phyloP scores from a whole-genome alignment of 1,140 invertebrate species.

The Pseudomyrmex pallidus region DNA sequence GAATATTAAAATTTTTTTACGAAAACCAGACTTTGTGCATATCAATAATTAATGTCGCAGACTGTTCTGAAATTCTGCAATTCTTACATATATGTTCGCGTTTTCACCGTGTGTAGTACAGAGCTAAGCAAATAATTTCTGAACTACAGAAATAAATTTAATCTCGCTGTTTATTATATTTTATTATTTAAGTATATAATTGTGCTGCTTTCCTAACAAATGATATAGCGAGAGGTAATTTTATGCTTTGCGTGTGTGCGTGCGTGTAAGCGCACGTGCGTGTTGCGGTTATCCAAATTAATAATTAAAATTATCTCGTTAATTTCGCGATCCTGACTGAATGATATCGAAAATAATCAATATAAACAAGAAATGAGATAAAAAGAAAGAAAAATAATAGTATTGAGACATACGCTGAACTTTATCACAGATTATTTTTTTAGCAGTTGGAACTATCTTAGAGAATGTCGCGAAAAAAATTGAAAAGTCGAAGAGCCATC shows the following conservation, averaged over 20 bases:
- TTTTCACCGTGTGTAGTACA: not conserved
- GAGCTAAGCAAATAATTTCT: conserved; percentile 25
- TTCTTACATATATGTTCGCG: not conserved
- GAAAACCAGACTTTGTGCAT: not conserved
- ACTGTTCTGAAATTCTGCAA: not conserved
- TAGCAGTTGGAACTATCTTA: no score
- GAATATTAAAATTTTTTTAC: not conserved
- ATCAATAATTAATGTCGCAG: not conserved
- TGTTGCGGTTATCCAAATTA: conserved; percentile 44
- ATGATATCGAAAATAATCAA: conserved; percentile 41
- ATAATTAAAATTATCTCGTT: conserved; percentile 47
- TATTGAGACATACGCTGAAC: not conserved
- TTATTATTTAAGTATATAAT: conserved; percentile 37
- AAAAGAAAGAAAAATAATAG: not conserved
- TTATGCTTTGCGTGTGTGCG: conserved; percentile 12
- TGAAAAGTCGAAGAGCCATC: no score
- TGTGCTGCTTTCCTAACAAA: conserved; percentile 35
- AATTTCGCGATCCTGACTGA: conserved; percentile 37
- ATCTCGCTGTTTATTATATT: conserved; percentile 26
- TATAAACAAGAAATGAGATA: conserved; percentile 3
- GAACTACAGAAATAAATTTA: not conserved
- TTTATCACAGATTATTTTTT: not conserved
- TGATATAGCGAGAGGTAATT: conserved; percentile 34
- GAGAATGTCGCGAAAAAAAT: no score
- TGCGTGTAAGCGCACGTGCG: no score